A percentile compares a stretch with the other conserved stretches of the same genome.
Evolutionary conservation across 2,888 invertebrate species (phyloP).

Genomic region (Torymus tubicola): DNA sequence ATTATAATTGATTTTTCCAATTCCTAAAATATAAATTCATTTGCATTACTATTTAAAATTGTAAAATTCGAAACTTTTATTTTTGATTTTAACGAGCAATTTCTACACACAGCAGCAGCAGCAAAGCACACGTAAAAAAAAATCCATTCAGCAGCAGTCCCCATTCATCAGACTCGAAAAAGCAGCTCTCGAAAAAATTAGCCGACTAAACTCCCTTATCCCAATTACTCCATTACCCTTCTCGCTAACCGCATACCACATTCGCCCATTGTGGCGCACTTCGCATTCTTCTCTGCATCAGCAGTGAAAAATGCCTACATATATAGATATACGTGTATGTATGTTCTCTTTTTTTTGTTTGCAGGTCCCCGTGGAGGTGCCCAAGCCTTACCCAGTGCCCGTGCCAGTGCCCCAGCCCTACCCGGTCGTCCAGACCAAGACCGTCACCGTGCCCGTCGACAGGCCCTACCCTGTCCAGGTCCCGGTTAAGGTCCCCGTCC

Average conservation of each 20-base stretch:
- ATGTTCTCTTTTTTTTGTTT: not conserved
- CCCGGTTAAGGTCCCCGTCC: slow-evolving; percentile 79
- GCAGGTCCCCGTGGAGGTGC: slow-evolving; percentile 77
- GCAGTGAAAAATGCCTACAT: too few species aligned
- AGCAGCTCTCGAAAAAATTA: slow-evolving; percentile 1
- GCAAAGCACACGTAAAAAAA: too few species aligned
- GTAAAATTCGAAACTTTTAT: too few species aligned
- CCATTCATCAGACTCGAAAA: not conserved
- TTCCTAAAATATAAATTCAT: too few species aligned
- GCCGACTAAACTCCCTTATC: not conserved
- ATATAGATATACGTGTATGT: not conserved
- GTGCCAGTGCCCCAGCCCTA: slow-evolving; percentile 78
- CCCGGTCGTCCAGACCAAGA: slow-evolving; percentile 74
- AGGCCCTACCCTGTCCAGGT: slow-evolving; percentile 77
- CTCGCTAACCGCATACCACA: too few species aligned
- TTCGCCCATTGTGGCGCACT: not conserved
- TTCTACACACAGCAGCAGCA: too few species aligned
- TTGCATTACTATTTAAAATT: too few species aligned
- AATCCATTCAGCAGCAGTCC: too few species aligned
- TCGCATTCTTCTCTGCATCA: not conserved
- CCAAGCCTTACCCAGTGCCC: slow-evolving; percentile 77
- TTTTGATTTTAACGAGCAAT: too few species aligned
- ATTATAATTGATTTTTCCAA: too few species aligned
- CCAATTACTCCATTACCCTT: not conserved
- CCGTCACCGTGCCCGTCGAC: slow-evolving; percentile 77